Evolutionary conservation across 2,888 invertebrate species (phyloP).

Genomic region (Eubasilissa splendida): DNA sequence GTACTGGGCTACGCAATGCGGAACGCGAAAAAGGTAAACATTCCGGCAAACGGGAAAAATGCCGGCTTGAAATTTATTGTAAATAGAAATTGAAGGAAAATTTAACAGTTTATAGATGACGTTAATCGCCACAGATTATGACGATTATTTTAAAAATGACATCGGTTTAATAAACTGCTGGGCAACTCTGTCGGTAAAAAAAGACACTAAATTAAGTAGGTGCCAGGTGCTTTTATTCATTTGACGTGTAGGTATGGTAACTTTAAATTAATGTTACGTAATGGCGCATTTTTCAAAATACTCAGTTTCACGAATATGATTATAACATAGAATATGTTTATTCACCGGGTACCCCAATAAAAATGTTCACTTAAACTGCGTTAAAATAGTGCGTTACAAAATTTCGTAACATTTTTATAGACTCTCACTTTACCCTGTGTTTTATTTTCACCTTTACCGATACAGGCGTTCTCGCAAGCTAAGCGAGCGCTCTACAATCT

Average conservation of each 20-base stretch:
- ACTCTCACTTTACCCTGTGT: too few species aligned
- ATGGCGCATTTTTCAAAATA: neutral
- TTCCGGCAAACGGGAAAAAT: constrained; percentile 23
- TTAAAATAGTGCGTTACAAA: too few species aligned
- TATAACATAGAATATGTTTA: too few species aligned
- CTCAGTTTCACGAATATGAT: neutral
- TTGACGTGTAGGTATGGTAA: neutral
- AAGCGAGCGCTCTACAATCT: too few species aligned
- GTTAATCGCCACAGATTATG: constrained; percentile 48
- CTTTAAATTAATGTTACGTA: neutral
- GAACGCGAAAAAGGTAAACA: neutral
- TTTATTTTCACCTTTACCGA: too few species aligned
- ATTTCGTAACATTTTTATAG: too few species aligned
- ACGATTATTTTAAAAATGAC: constrained; percentile 45
- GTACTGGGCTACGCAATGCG: neutral
- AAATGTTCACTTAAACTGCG: too few species aligned
- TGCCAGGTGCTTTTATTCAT: neutral
- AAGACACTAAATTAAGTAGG: neutral
- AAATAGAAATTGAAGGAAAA: constrained; percentile 29
- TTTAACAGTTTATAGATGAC: constrained; percentile 47
- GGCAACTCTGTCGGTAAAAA: constrained; percentile 28
- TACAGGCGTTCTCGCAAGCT: too few species aligned
- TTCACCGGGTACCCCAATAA: too few species aligned
- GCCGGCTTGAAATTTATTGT: constrained; percentile 2
- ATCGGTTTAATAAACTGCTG: constrained; percentile 4